Evolutionary conservation across 2,113 vertebrate genomes (phyloP).

Genomic region (Limnothrissa miodon): DNA sequence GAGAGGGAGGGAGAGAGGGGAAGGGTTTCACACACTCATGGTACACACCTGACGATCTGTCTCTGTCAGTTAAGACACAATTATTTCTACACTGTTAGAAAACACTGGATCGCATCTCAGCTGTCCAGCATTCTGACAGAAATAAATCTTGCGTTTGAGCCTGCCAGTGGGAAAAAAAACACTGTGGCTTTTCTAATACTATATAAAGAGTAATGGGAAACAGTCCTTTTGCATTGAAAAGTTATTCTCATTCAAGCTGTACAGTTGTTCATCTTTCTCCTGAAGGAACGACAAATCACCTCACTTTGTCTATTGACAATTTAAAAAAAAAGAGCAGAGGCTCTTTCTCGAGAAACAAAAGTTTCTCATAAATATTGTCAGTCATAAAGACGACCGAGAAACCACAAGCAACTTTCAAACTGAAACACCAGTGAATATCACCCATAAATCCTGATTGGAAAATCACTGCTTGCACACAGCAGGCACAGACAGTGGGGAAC

Average conservation of each 20-base stretch:
- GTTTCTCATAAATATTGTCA: slow-evolving; percentile 2
- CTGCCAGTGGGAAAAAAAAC: not conserved
- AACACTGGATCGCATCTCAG: slow-evolving; percentile 10
- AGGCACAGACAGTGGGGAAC: slow-evolving; percentile 35
- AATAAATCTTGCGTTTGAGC: slow-evolving; percentile 10
- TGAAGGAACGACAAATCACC: not conserved
- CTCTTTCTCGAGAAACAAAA: not conserved
- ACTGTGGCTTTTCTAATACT: not conserved
- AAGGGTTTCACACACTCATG: not conserved
- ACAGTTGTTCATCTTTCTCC: not conserved
- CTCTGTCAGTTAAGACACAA: not conserved
- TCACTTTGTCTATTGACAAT: not conserved
- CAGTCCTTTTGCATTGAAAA: not conserved
- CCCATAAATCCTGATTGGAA: slow-evolving; percentile 44
- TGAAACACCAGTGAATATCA: slow-evolving; percentile 13
- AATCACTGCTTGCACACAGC: slow-evolving; percentile 37
- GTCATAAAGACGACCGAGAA: not conserved
- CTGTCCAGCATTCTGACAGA: not conserved
- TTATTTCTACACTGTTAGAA: slow-evolving; percentile 9
- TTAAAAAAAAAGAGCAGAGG: not conserved
- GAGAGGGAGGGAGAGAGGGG: not conserved
- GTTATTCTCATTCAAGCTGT: not conserved
- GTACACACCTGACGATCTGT: slow-evolving; percentile 2
- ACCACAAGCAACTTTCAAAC: not conserved
- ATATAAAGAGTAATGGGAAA: not conserved